These are phyloP conservation scores for Sardinella longiceps DNA, from an alignment of 2,797 vertebrate species.

Conservation along the genomic window DNA sequence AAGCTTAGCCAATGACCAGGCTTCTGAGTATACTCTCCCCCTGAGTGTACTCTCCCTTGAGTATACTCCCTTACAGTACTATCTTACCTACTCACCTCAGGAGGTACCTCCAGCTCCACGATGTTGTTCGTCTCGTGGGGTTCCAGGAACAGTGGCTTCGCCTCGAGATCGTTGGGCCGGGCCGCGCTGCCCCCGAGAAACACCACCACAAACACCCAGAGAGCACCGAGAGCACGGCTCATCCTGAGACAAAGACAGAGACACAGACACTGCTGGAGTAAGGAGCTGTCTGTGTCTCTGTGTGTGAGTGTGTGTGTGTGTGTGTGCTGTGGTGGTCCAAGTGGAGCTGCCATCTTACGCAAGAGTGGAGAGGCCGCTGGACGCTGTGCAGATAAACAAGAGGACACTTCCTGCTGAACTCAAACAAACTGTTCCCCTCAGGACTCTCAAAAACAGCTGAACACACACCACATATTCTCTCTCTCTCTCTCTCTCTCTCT, in stretches of 20 bases:
- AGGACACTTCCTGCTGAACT: slow-evolving; percentile 9
- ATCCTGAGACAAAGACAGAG: not conserved
- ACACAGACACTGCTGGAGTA: not conserved
- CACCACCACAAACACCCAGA: not conserved
- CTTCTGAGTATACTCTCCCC: too few species aligned
- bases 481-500: not conserved
- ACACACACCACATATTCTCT: not conserved
- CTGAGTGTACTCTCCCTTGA: too few species aligned
- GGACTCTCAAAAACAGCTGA: slow-evolving; percentile 25
- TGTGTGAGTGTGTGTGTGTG: not conserved
- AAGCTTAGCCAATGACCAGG: too few species aligned
- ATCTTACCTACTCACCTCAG: slow-evolving; percentile 5
- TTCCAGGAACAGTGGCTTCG: not conserved
- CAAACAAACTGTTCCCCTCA: slow-evolving; percentile 16
- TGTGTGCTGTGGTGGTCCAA: not conserved
- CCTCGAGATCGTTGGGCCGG: not conserved
- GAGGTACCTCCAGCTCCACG: not conserved
- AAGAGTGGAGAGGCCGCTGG: slow-evolving; percentile 19
- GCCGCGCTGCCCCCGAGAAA: not conserved
- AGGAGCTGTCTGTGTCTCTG: not conserved
- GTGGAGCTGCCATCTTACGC: not conserved
- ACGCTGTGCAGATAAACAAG: slow-evolving; percentile 30
- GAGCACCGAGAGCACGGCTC: not conserved
- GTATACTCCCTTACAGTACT: too few species aligned
- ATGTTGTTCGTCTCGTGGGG: not conserved